Evolutionary conservation across 2,888 invertebrate genomes (phyloP), one percentile per base, ranked within the genome.

Genomic region (Drosophila picticornis): DNA sequence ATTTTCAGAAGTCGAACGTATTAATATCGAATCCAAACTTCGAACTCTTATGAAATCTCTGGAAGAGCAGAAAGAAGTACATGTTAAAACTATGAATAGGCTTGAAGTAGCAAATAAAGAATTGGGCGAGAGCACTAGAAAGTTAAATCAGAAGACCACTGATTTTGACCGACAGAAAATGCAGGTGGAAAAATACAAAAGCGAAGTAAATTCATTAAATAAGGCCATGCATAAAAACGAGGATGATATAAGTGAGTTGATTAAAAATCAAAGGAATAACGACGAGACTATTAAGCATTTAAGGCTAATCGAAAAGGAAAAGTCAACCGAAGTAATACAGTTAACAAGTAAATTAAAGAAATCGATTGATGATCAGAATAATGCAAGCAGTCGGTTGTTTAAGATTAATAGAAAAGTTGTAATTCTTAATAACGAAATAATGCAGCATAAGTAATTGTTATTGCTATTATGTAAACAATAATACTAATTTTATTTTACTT

Each of bases 31-130:
- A 55, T 82, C 90, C 0, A 91, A 91, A 62, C 60, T 88, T 4
- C 79, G 87, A 46, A 84, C 84, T 29, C 57, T 91, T 2, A 73
- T 77, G 19, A 88, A 79, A 36, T 85, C 87, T 29, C 74, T 91
- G 51, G 90, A 91, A 16, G 91, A 91, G 64, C 91, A 91, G 56
- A 91, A 83, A 64, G 90, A 91, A 5, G 78, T 77, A 0, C 91
- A 88, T 50, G 61, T 71, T 4, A 81, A 83, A 16, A 86, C 84
- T 3, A 48, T 80, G 25, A n/a, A 67, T 6, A 90, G 84, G 56
- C 58, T 91, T 27, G 90, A 91, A 6, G 31, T 67, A 25, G 62
- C 72, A 1, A 76, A 66, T 53, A 79, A 77, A 65, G 91, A 91
- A 51, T 65, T 91, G 32, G 46, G 63, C 16, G 90, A 90, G 0